Conservation (phyloP, 2,888 invertebrate species). For the Dasypolia templi region DNA sequence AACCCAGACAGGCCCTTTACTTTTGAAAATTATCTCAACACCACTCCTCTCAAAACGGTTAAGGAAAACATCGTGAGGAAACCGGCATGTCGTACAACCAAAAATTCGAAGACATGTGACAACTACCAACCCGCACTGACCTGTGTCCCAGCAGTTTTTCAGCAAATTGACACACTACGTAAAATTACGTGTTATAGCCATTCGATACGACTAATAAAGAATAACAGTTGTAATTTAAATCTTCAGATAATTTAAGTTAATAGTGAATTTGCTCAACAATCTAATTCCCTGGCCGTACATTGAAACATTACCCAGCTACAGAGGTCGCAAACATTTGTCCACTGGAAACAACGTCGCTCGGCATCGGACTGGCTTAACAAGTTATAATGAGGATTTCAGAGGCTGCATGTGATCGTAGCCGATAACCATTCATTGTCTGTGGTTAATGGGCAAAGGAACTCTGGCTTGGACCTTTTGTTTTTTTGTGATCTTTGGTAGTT, state of each 20-base stretch:
- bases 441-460: constrained; percentile 6
- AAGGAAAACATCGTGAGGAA: no score
- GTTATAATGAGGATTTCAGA: constrained; percentile 27
- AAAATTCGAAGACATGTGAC: no score
- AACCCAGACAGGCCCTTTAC: no score
- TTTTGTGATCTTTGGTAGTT: background rate
- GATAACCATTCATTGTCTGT: constrained; percentile 30
- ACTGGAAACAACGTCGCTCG: background rate
- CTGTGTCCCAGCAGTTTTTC: background rate
- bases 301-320: background rate
- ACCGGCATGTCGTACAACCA: no score
- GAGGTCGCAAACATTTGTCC: constrained; percentile 8
- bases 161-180: background rate
- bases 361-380: background rate
- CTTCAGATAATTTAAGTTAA: background rate
- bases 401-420: constrained; percentile 20
- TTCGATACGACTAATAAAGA: background rate
- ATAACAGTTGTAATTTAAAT: background rate
- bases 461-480: constrained; percentile 8
- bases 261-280: background rate
- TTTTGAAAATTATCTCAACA: no score
- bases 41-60: no score
- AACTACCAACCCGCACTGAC: no score
- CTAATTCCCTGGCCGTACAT: background rate
- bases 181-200: background rate